Evolutionary conservation across 1,140 invertebrate species (phyloP), one percentile per base, ranked within the genome.

Genomic region (Lepidotrigona ventralis): DNA sequence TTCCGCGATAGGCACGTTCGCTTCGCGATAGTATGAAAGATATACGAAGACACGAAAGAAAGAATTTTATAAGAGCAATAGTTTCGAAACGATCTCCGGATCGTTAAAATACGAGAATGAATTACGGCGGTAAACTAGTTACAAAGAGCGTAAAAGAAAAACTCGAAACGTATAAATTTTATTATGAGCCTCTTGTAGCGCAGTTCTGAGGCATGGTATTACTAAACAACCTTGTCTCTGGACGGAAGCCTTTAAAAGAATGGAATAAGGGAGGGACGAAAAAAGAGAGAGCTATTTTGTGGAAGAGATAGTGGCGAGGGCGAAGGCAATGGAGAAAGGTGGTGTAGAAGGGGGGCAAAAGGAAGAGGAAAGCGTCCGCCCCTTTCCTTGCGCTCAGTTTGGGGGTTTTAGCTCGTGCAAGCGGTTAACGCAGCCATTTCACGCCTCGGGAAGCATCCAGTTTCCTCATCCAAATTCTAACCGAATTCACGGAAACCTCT

Each of bases 341-440:
- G 66, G 70, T 60, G 75, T 39, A 66, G 70, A 58, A 60, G 70
- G 23, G 9, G 39, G 0, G 68, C 71, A 76, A 73, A 68, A 71
- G 76, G 33, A 66, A 68, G 68, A 54, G 84, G 81, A 88, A 69
- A 85, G 77, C 68, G 77, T 79, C 85, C 91, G 73, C 85, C 83
- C 89, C 83, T 85, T 86, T 84, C 76, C 83, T 81, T 72, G 79
- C 51, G 69, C 63, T 54, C 51, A 0, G 76, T 81, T 85, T 69
- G 54, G 39, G 76, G 80, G 84, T 77, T 72, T 83, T 85, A 75
- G 81, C 79, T 84, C 84, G 89, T 86, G 91, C 90, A 90, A 91
- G 92, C 88, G 91, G 92, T 93, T 93, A 93, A 93, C 91, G 92
- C 92, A 91, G 89, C 93, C 92, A 93, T 93, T 93, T 93, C 91